Base-by-base conservation (phyloP, 2,888 invertebrate genomes). In the Acrocera orbiculus region DNA sequence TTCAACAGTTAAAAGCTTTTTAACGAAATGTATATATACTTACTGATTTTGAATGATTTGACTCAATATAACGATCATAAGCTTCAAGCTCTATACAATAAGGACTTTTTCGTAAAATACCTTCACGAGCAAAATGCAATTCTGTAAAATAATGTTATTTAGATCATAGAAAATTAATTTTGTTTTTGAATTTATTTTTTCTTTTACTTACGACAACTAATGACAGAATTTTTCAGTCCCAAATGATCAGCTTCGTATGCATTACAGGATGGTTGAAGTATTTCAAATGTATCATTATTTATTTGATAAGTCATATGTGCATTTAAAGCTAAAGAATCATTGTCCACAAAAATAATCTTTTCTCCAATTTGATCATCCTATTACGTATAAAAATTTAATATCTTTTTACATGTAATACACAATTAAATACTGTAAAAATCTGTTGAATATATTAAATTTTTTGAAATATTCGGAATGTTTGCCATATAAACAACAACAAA, bases 1-100 rank as follows among this genome's bases (percentile, higher is more conserved):
- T n/a, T n/a, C n/a, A n/a, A n/a, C n/a, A n/a, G n/a, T n/a, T n/a
- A n/a, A n/a, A n/a, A n/a, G n/a, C n/a, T n/a, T n/a, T n/a, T n/a
- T n/a, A n/a, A n/a, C n/a, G n/a, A n/a, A n/a, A n/a, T n/a, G n/a
- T 8, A 22, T 14, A 3, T 26, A 6, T 14, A 26, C 26, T 4
- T 42, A 48, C 49, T 5, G 47, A 44, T 24, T 45, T 45, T 5
- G 36, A 23, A 5, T 43, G 42, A 23, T 39, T 42, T 3, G 32
- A 38, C 35, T 59, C 47, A 13, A 68, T 51, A 10, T 66, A 59
- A 39, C 60, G 59, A 45, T 71, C 71, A 15, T 54, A 64, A 5
- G 69, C 63, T 46, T 64, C 63, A 26, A 71, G 50, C 2, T 56
- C 48, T 23, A 70, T 60, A 34, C 59, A 62, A 47, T 70, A 70